Percentiles rank a stretch among this genome's conserved stretches.
Evolutionary conservation across 30 jellyfish, hydroid and myxozoan genomes (phyloP).

Genomic region (Catostylus mosaicus): DNA sequence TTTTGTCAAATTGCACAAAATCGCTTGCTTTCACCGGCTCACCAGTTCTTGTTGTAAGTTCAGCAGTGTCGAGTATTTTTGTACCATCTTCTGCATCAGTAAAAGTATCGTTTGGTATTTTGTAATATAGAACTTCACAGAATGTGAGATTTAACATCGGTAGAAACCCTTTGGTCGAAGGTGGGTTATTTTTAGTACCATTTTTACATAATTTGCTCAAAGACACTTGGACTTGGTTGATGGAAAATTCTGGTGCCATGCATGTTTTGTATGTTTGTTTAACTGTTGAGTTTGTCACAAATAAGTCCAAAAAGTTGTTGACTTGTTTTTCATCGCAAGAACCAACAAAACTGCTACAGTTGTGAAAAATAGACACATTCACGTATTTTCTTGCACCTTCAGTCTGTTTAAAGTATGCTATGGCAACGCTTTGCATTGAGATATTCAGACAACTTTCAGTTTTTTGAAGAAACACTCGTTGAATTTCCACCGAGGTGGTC

Average conservation of each 20-base stretch:
- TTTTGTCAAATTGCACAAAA: slow-evolving; percentile 19
- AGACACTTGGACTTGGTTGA: neutral
- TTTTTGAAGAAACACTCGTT: slow-evolving; percentile 22
- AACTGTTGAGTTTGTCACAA: neutral
- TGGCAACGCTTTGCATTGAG: slow-evolving; percentile 1
- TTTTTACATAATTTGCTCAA: slow-evolving; percentile 5
- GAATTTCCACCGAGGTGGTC: neutral
- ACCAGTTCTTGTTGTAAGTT: neutral
- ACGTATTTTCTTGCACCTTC: neutral
- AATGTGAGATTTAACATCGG: slow-evolving; percentile 27
- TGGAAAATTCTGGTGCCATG: slow-evolving; percentile 30
- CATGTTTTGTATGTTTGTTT: slow-evolving; percentile 4
- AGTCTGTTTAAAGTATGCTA: slow-evolving; percentile 14
- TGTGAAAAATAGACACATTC: slow-evolving; percentile 28
- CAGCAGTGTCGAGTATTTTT: neutral
- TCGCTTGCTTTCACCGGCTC: neutral
- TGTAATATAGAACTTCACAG: slow-evolving; percentile 29
- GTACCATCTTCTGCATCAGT: slow-evolving; percentile 48
- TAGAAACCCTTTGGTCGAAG: neutral
- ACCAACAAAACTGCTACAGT: slow-evolving; percentile 11
- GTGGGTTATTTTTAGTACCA: slow-evolving; percentile 35
- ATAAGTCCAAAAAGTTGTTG: neutral
- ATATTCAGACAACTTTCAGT: slow-evolving; percentile 40
- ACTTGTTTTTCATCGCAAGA: slow-evolving; percentile 14
- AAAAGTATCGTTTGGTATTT: slow-evolving; percentile 56